Base-by-base conservation (phyloP, 2,888 invertebrate species). In the Tenthredo mesomela region DNA sequence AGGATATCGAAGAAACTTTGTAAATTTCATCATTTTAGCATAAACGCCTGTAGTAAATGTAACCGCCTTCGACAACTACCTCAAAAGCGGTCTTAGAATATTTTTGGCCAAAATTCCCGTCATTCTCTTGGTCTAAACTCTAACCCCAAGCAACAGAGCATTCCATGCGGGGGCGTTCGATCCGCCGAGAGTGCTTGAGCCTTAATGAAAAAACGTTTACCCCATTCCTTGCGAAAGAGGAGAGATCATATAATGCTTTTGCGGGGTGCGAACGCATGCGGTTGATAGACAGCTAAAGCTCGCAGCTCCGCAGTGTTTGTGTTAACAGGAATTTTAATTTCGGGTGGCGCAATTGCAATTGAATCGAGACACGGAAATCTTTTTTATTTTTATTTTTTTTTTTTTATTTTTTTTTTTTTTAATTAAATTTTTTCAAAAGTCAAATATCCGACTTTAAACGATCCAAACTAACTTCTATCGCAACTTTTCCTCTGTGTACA, bases 41-140 rank as follows among this genome's bases (percentile, higher is more conserved):
- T n/a, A 61, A 21, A 80, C n/a, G 29, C 5, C 1, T 15, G 0
- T 33, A 80, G 37, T 40, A 61, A 37, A 80, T 61, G 21, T 58
- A 61, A 40, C 61, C 12, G 10, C 40, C 61, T 58, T 12, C 37
- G 61, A 61, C 10, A 21, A 37, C 4, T 10, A 12, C 25, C 50
- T 80, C 80, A 80, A 80, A 80, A 61, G 80, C 80, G 61, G 25
- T 61, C 61, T 80, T 40, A 6, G 40, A 61, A 77, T 61, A n/a
- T 61, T 61, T 40, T 12, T 25, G 40, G 37, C 21, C 21, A 61
- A 80, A 1, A 80, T 80, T 80, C 80, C 15, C 12, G 61, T n/a
- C 21, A 80, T 61, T 80, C 40, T 6, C 10, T 25, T 33, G 61
- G 37, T 21, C 12, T 12, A n/a, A n/a, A n/a, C n/a, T n/a, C n/a